These are phyloP conservation scores for Drosophila tani DNA, from an alignment of 1,140 invertebrate species.

Conservation along the genomic window DNA sequence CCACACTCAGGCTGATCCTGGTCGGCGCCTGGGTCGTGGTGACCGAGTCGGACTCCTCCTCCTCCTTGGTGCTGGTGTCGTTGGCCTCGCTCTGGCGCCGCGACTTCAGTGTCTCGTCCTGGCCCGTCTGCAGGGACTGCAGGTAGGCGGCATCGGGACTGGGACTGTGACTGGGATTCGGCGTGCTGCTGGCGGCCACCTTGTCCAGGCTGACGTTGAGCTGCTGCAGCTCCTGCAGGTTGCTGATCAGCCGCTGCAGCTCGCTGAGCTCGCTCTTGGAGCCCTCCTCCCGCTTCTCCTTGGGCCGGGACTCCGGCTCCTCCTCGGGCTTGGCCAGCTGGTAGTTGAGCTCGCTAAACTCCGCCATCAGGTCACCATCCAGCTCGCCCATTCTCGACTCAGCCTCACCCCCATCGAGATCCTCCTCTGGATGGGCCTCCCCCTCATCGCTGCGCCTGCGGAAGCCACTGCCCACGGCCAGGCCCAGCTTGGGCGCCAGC, in stretches of 20 bases:
- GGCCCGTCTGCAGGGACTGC: constrained; percentile 57
- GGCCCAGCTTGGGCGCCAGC: constrained; percentile 29
- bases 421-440: background rate
- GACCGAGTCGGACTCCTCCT: background rate
- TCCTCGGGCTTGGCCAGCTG: constrained; percentile 73
- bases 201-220: constrained; percentile 84
- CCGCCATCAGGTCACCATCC: constrained; percentile 75
- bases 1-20: constrained; percentile 56
- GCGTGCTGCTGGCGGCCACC: constrained; percentile 27
- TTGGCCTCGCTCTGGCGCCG: constrained; percentile 61
- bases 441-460: constrained; percentile 67
- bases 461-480: constrained; percentile 55
- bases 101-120: constrained; percentile 51
- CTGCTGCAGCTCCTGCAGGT: constrained; percentile 80
- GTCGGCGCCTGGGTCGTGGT: constrained; percentile 58
- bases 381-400: constrained; percentile 49
- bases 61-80: background rate
- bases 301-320: background rate
- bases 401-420: constrained; percentile 3
- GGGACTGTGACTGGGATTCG: background rate
- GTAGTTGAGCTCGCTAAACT: constrained; percentile 80
- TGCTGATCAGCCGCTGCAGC: constrained; percentile 80
- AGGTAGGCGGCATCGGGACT: constrained; percentile 62
- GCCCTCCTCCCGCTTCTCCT: constrained; percentile 18
- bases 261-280: constrained; percentile 53